Conservation (phyloP, 2,113 vertebrate species). For the Myiopsitta monachus region DNA sequence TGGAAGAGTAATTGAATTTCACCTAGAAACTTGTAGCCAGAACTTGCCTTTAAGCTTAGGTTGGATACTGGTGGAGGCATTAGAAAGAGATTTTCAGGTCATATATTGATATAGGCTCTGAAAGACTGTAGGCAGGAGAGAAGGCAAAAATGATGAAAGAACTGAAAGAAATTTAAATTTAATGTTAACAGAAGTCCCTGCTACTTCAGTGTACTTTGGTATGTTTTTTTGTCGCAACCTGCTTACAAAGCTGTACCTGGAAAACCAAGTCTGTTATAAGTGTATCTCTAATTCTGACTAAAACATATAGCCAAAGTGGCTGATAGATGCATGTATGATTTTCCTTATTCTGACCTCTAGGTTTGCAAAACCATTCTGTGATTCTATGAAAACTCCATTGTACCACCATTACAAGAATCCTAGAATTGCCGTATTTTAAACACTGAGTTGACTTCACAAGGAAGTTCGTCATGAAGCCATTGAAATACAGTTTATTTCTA, state of each 20-base stretch:
- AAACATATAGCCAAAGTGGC: background rate
- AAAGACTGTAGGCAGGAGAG: background rate
- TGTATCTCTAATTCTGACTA: background rate
- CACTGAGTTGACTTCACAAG: background rate
- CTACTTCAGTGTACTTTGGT: background rate
- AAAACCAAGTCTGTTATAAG: background rate
- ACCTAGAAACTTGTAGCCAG: background rate
- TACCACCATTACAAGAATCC: background rate
- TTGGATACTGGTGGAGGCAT: background rate
- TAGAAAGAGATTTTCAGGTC: background rate
- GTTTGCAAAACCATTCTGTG: background rate
- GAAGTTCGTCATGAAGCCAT: background rate
- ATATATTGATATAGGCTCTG: background rate
- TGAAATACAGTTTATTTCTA: background rate
- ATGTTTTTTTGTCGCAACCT: background rate
- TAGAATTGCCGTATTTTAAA: background rate
- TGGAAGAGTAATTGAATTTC: slow-evolving; percentile 1
- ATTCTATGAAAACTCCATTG: background rate
- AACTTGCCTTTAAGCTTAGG: background rate
- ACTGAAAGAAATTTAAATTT: background rate
- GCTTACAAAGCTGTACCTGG: background rate
- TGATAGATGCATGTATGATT: background rate
- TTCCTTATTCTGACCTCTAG: background rate
- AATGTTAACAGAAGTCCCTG: background rate
- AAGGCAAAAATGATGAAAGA: background rate